Base-by-base conservation (phyloP, 2,888 invertebrate genomes). In the Ennomos erosarius region DNA sequence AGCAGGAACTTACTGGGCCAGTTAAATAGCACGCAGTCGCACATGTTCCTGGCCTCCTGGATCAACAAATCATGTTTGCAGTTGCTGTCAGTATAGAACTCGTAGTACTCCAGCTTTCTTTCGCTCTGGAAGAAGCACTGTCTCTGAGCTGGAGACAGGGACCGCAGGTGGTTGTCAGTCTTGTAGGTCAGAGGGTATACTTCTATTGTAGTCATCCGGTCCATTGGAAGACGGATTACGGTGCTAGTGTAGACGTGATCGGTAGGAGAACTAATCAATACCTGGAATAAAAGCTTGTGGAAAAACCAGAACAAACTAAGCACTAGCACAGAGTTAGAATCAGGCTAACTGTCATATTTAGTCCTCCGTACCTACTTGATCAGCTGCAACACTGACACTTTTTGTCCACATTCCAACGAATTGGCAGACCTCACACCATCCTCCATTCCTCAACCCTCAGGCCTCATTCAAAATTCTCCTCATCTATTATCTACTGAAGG, bases 51-150 rank as follows among this genome's bases (percentile, higher is more conserved):
- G 0, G 93, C 88, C 63, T 91, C 89, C 45, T 81, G 82, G 0
- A 93, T 86, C 69, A 93, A 78, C 55, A 93, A 81, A 60, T 94
- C 93, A 55, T 91, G 83, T 62, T 93, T 90, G 65, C 94, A 94
- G 60, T 94, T 94, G 35, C 86, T 87, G 57, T 93, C 93, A 0
- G 93, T 93, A 65, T 94, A 94, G 34, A 88, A 91, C 60, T 84
- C 78, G 46, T 85, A 92, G 55, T 85, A 85, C 11, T 85, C 78
- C 26, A 93, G 66, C 16, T 75, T 76, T 51, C 82, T 82, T 62
- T 93, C 92, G 35, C 84, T 82, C 61, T 92, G 90, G 66, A 91
- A 92, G 81, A 80, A 90, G 67, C 92, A 93, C 50, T 90, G 88
- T 10, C 93, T 75, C 45, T 81, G 76, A 9, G 84, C 81, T 0